A percentile compares a stretch with the other conserved stretches of the same genome.
Conservation (phyloP, 2,797 vertebrate species). For the Phyllotis vaccarum region DNA sequence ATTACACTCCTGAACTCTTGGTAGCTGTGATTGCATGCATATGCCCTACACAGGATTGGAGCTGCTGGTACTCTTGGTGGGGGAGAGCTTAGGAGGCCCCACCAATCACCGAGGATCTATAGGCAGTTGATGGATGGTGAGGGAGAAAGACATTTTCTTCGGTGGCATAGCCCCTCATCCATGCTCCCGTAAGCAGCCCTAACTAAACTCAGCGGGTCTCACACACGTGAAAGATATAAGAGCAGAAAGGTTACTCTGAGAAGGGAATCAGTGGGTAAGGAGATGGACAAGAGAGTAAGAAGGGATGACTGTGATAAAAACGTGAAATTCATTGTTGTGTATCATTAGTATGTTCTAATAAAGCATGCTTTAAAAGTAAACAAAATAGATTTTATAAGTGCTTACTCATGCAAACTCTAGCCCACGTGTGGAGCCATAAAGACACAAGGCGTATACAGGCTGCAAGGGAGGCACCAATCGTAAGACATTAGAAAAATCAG, state of each 20-base stretch:
- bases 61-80: neutral
- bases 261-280: neutral
- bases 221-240: neutral
- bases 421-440: neutral
- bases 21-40: neutral
- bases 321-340: neutral
- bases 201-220: neutral
- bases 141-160: neutral
- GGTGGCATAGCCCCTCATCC: neutral
- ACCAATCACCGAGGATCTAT: neutral
- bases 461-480: neutral
- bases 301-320: neutral
- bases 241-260: neutral
- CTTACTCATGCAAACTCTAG: neutral
- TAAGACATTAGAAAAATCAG: neutral
- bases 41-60: neutral
- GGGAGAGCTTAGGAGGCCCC: neutral
- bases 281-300: neutral
- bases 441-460: neutral
- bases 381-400: neutral
- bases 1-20: neutral
- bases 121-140: neutral
- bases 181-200: neutral
- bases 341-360: neutral
- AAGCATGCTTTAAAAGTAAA: neutral